Evolutionary conservation across 2,113 vertebrate species (phyloP), one percentile per base, ranked within the genome.

Genomic region (Heterotis niloticus): DNA sequence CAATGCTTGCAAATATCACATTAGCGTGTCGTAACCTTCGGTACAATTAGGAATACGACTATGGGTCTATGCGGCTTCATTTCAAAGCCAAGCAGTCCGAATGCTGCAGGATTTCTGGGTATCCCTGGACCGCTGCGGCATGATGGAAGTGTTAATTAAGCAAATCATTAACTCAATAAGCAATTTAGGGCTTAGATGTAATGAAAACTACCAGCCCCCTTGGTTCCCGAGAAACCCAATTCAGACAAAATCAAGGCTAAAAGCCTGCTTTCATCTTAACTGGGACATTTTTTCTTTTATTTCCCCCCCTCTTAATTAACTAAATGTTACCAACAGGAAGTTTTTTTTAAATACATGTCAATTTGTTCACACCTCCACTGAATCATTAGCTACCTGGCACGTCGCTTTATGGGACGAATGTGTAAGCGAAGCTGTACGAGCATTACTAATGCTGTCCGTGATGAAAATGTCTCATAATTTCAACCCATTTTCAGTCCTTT

Each of bases 231-330:
- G 59, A 51, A 29, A 26, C 64, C 51, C 11, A 29, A 73, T 57
- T 76, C 66, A 78, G 81, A 82, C 57, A 82, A 87, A 86, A 87
- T 86, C 78, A 85, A 86, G 81, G 79, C 79, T 84, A 81, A 86
- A 86, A 84, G 72, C 18, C 81, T 66, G 68, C 80, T 88, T 88
- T 90, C 81, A 89, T 88, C 85, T 84, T 85, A 88, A 87, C 79
- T 87, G 82, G 84, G 83, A 81, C 82, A 69, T 57, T 77, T 82
- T 81, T 68, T 13, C 13, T 71, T 28, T 26, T n/a, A n/a, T 18
- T 34, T 18, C 14, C 57, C 1, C 60, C 28, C 12, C 68, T 81
- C 52, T 60, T 79, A 82, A 77, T 82, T 83, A 83, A 77, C 80
- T 79, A 84, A 82, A 83, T 75, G 69, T 71, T 81, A 83, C 56